Base-by-base conservation (phyloP, 2,888 invertebrate species). In the Ceratothoa steindachneri region DNA sequence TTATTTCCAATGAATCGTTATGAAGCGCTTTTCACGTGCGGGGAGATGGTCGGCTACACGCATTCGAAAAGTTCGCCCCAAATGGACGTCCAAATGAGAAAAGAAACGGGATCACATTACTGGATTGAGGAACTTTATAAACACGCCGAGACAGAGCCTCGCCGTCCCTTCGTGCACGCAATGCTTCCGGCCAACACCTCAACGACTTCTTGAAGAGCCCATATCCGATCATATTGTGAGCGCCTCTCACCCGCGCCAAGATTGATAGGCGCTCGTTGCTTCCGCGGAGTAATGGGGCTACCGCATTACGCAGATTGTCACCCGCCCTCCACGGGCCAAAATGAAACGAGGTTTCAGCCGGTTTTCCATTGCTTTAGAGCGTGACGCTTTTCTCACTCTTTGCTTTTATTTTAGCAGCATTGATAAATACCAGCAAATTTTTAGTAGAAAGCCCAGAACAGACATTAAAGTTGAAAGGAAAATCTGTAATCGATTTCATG, bases 281-380 rank as follows among this genome's bases (percentile, higher is more conserved):
- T 41, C 22, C 60, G 24, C 15, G 24, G 22, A 65, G 69, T 65
- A 73, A 73, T 69, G 69, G 73, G 19, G 51, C 15, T 7, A n/a
- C 64, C 66, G 69, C 73, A 73, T 73, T 73, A 73, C 65, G 69
- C 15, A 73, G 73, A 73, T 73, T 73, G 73, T 73, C 52, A 27
- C 30, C 15, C 29, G 28, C 65, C 66, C n/a, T n/a, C n/a, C 72
- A 27, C 31, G 19, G 30, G 29, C 52, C 28, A 27, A 70, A n/a
- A n/a, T n/a, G n/a, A n/a, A n/a, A n/a, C n/a, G n/a, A n/a, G n/a
- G 41, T 12, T 12, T 9, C 41, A 41, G 5, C 15, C 41, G 41
- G 5, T 15, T 41, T 41, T 9, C 41, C 41, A 41, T 41, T 41
- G n/a, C 15, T 41, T 41, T 15, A 41, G 41, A 41, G 41, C n/a